Conservation (phyloP, 2,888 invertebrate species). For the Diarsia dahlii region DNA sequence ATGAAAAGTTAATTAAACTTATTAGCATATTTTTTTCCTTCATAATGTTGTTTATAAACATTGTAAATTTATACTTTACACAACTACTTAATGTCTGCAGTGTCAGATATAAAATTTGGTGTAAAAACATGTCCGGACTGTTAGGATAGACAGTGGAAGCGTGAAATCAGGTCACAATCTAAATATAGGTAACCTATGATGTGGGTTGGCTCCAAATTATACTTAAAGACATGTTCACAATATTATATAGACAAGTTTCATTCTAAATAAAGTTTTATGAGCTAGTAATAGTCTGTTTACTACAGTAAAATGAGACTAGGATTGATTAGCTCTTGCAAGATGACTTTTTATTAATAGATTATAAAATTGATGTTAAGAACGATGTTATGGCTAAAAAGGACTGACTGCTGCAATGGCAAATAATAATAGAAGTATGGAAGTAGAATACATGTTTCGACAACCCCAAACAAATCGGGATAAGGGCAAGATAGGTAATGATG, state of each 20-base stretch:
- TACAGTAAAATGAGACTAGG: not conserved
- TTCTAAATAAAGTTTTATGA: constrained; percentile 1
- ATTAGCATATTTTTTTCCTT: not conserved
- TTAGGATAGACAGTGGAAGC: constrained; percentile 42
- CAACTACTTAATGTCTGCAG: not conserved
- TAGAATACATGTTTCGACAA: too few species aligned
- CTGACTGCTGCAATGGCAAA: too few species aligned
- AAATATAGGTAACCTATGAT: constrained; percentile 67
- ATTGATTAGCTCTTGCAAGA: not conserved
- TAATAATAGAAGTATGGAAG: too few species aligned
- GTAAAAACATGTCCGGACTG: constrained; percentile 39
- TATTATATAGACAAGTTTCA: not conserved
- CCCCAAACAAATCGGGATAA: too few species aligned
- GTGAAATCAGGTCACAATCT: constrained; percentile 68
- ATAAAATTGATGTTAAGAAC: too few species aligned
- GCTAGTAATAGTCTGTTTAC: not conserved
- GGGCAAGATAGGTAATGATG: too few species aligned
- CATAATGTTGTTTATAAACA: not conserved
- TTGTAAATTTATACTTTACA: not conserved
- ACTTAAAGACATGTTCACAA: constrained; percentile 40
- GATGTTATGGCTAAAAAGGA: too few species aligned
- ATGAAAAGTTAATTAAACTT: not conserved
- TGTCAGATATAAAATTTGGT: not conserved
- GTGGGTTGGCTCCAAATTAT: constrained; percentile 55
- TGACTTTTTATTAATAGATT: not conserved